Conservation (phyloP, 2,888 invertebrate species). For the Cheilosia impressa region DNA sequence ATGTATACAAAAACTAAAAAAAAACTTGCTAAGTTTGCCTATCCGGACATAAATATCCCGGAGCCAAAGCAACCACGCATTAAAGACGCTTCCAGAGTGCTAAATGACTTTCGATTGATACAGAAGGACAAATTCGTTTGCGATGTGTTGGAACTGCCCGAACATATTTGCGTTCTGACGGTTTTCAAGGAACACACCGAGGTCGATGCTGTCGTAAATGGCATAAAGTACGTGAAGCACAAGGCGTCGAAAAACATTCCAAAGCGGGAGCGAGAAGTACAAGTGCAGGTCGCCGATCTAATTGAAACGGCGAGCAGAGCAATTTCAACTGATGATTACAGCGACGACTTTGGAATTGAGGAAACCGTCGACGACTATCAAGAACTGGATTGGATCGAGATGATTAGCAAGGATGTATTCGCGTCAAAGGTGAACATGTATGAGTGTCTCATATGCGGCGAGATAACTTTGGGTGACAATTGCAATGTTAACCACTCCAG, state of each 20-base stretch:
- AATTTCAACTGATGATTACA: constrained; percentile 23
- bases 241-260: constrained; percentile 19
- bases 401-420: constrained; percentile 17
- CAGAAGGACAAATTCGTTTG: background rate
- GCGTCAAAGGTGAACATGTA: constrained; percentile 33
- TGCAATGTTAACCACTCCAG: constrained; percentile 28
- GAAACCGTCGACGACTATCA: constrained; percentile 3
- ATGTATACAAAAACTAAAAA: constrained; percentile 30
- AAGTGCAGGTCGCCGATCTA: constrained; percentile 20
- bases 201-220: constrained; percentile 17
- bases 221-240: constrained; percentile 32
- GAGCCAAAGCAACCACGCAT: background rate
- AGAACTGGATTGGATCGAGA: background rate
- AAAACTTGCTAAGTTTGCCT: constrained; percentile 23
- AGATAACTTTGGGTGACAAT: constrained; percentile 28
- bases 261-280: constrained; percentile 43
- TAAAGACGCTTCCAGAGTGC: constrained; percentile 5
- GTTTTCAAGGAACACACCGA: constrained; percentile 22
- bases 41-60: constrained; percentile 54
- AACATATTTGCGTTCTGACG: constrained; percentile 46
- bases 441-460: constrained; percentile 62
- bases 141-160: constrained; percentile 34
- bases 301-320: background rate
- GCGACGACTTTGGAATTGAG: constrained; percentile 12
- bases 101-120: constrained; percentile 1